These are phyloP conservation scores for Hippoglossus hippoglossus DNA, from an alignment of 2,797 vertebrate species.

Conservation along the genomic window DNA sequence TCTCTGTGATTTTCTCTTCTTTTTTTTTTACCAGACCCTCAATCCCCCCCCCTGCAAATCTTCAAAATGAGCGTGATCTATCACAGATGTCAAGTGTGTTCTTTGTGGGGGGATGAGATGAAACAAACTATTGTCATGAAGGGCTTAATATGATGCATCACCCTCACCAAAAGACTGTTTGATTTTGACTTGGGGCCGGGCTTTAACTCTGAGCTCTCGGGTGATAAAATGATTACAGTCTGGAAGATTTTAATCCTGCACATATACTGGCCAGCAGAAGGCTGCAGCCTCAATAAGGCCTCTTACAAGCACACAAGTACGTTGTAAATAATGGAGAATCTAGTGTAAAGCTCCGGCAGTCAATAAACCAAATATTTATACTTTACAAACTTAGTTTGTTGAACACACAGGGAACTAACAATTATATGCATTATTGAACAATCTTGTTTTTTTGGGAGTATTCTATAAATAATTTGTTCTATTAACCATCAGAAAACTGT, in stretches of 20 bases:
- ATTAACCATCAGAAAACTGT: not conserved
- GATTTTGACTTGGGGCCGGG: conserved; percentile 53
- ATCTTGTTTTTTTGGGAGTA: too few species aligned
- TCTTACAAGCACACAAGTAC: conserved; percentile 45
- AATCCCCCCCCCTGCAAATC: conserved; percentile 11
- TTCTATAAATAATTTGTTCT: not conserved
- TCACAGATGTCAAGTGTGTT: conserved; percentile 55
- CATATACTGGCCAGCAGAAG: conserved; percentile 53
- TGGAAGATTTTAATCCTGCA: conserved; percentile 63
- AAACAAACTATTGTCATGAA: conserved; percentile 58
- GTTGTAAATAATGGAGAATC: conserved; percentile 45
- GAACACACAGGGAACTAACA: not conserved
- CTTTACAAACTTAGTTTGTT: conserved; percentile 6
- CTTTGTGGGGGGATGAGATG: conserved; percentile 49
- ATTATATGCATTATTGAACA: not conserved
- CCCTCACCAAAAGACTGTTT: conserved; percentile 51
- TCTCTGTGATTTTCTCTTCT: conserved; percentile 30
- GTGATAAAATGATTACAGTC: conserved; percentile 64
- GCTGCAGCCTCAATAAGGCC: conserved; percentile 42
- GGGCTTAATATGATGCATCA: conserved; percentile 56
- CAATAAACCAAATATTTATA: conserved; percentile 31
- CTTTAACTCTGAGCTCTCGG: conserved; percentile 46
- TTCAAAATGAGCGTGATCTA: conserved; percentile 39
- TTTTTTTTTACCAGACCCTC: conserved; percentile 11
- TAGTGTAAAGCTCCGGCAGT: conserved; percentile 14